Conservation (phyloP, 2,888 invertebrate species). For the Tuberolachnus salignus region DNA sequence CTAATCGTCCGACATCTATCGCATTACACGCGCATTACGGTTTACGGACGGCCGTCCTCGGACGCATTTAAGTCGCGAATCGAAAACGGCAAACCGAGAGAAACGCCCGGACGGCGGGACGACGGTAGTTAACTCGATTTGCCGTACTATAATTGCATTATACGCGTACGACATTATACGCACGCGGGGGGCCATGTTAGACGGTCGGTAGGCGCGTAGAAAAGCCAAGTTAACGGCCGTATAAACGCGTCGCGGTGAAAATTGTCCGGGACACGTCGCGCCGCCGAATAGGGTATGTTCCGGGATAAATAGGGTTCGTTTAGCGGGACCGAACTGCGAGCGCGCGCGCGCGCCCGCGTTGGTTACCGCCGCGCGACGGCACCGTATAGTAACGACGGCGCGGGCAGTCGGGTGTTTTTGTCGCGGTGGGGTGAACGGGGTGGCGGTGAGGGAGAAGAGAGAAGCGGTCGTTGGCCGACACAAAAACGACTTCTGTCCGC, state of each 20-base stretch:
- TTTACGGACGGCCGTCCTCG: no score
- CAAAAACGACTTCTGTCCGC: slow-evolving; percentile 53
- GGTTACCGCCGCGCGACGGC: slow-evolving; percentile 30
- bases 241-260: slow-evolving; percentile 45
- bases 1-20: no score
- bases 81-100: slow-evolving; percentile 5
- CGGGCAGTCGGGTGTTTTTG: no score
- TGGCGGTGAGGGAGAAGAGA: background rate
- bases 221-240: slow-evolving; percentile 51
- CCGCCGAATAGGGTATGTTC: slow-evolving; percentile 46
- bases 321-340: slow-evolving; percentile 2
- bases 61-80: background rate
- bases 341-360: slow-evolving; percentile 26
- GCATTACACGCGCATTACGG: no score
- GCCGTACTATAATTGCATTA: slow-evolving; percentile 40
- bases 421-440: background rate
- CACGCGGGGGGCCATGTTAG: no score
- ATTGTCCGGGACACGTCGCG: slow-evolving; percentile 36
- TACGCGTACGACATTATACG: background rate
- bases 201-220: slow-evolving; percentile 11
- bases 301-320: slow-evolving; percentile 52
- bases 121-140: slow-evolving; percentile 36
- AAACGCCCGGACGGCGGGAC: background rate
- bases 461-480: slow-evolving; percentile 15
- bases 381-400: background rate